Conservation (phyloP, 2,113 vertebrate genomes). For the Nibea albiflora region DNA sequence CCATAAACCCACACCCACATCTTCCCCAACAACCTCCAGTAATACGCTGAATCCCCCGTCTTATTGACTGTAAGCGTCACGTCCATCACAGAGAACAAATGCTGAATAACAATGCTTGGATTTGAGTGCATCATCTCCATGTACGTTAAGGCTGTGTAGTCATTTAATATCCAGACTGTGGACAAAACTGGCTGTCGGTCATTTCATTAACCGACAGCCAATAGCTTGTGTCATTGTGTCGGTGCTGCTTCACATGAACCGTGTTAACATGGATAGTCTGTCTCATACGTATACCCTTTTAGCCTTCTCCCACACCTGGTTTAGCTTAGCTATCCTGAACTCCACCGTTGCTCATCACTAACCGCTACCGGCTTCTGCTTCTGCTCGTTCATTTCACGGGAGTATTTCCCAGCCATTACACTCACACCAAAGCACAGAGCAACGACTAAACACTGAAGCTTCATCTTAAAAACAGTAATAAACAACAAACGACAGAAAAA, state of each 20-base stretch:
- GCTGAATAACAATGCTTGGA: background rate
- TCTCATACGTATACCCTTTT: conserved; percentile 86
- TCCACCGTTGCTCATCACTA: conserved; percentile 79
- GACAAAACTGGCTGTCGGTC: no score
- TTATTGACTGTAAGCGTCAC: background rate
- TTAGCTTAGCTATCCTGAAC: conserved; percentile 92
- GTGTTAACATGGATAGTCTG: no score
- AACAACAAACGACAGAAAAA: background rate
- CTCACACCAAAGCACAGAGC: conserved; percentile 61
- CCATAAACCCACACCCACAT: background rate
- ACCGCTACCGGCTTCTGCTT: conserved; percentile 57
- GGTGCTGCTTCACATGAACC: background rate
- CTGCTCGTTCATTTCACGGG: conserved; percentile 88
- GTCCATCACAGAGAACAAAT: no score
- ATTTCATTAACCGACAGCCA: background rate
- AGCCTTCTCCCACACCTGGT: conserved; percentile 96
- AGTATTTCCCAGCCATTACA: conserved; percentile 88
- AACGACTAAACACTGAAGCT: conserved; percentile 41
- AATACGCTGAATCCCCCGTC: background rate
- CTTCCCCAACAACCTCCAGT: background rate
- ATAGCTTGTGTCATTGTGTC: background rate
- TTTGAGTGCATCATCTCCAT: background rate
- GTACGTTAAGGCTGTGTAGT: background rate
- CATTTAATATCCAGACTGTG: background rate
- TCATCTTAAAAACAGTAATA: conserved; percentile 52